phyloP scores from a whole-genome alignment of 2,888 invertebrate genomes.

The Cylloceria caligata region DNA sequence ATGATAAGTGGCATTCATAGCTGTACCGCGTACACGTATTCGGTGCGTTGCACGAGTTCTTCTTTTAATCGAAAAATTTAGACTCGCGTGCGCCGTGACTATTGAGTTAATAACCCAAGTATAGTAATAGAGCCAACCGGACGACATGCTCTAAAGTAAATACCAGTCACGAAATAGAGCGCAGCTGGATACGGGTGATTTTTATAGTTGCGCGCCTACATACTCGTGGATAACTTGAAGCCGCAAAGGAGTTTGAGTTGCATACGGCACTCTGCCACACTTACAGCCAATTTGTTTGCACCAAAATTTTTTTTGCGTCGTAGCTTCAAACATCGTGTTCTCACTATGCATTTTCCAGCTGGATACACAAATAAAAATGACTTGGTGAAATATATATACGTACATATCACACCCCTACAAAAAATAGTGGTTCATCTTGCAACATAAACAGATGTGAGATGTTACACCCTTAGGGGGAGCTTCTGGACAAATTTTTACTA shows the following conservation, averaged over 20 bases:
- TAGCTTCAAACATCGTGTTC: neutral
- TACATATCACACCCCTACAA: neutral
- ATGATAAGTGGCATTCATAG: neutral
- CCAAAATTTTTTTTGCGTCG: neutral
- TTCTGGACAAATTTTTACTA: neutral
- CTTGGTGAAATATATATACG: constrained; percentile 11
- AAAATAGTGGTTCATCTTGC: neutral
- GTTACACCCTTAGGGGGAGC: neutral
- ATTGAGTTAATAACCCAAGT: constrained; percentile 51
- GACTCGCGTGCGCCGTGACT: constrained; percentile 42
- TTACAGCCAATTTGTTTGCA: constrained; percentile 28
- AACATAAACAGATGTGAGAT: neutral
- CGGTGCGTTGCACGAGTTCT: constrained; percentile 9
- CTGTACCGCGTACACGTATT: neutral
- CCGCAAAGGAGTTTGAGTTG: constrained; percentile 21
- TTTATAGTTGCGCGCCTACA: constrained; percentile 24
- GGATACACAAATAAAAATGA: constrained; percentile 9
- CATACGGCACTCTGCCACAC: constrained; percentile 24
- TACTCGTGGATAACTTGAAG: constrained; percentile 14
- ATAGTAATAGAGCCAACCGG: constrained; percentile 51
- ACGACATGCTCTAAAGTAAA: constrained; percentile 34
- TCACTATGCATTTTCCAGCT: constrained; percentile 6
- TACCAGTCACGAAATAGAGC: constrained; percentile 62
- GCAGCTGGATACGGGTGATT: constrained; percentile 63
- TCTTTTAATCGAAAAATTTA: constrained; percentile 38